Evolutionary conservation across 1,140 invertebrate species (phyloP).

Genomic region (Thalassaphorura encarpata): DNA sequence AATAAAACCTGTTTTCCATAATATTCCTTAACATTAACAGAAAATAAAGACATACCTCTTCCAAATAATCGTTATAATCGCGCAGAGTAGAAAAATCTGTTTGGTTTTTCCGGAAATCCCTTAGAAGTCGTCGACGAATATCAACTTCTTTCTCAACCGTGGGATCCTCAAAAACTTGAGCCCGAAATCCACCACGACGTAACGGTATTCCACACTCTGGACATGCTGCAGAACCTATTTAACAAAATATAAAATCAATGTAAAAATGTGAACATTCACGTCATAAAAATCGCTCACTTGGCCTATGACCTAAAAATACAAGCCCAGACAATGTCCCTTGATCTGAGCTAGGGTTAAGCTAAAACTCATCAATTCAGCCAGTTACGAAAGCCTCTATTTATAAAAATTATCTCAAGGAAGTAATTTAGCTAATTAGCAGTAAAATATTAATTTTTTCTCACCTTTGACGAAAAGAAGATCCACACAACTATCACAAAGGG

Average conservation of each 20-base stretch:
- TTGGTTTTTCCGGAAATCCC: conserved; percentile 85
- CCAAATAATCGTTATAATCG: conserved; percentile 89
- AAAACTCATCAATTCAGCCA: no score
- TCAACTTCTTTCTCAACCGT: conserved; percentile 96
- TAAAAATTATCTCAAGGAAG: no score
- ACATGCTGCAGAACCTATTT: conserved; percentile 74
- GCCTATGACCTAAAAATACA: not conserved
- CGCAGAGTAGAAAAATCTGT: conserved; percentile 70
- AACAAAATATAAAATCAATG: not conserved
- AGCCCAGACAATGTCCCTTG: no score
- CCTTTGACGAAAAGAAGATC: conserved; percentile 89
- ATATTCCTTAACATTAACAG: no score
- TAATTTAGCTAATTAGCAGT: no score
- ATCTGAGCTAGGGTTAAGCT: no score
- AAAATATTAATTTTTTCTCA: conserved; percentile 40
- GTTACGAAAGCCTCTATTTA: no score
- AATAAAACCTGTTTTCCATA: no score
- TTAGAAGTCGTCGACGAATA: conserved; percentile 75
- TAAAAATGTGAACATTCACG: not conserved
- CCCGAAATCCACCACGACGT: conserved; percentile 77
- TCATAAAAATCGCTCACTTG: no score
- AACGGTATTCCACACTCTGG: conserved; percentile 82
- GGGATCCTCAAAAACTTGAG: conserved; percentile 93
- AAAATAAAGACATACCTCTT: conserved; percentile 46
- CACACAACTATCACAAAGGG: conserved; percentile 93